Percentiles rank a stretch among this genome's conserved stretches.
Conservation (phyloP, 1,140 invertebrate genomes). For the Drosophila eugracilis region DNA sequence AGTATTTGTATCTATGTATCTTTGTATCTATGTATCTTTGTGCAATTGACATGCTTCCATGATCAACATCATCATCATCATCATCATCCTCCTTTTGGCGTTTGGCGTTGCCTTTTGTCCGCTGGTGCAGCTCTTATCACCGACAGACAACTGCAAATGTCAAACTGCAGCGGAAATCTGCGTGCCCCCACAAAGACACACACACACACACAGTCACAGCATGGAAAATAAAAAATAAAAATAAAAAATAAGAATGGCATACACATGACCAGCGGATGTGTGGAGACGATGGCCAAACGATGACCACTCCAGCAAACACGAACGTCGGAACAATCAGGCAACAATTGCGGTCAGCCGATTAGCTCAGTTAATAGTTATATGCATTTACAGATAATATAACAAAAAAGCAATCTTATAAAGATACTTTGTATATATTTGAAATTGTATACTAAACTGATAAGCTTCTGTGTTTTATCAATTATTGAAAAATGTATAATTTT, state of each 20-base stretch:
- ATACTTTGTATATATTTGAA: too few species aligned
- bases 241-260: slow-evolving; percentile 6
- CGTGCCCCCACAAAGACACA: slow-evolving; percentile 63
- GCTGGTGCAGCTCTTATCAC: slow-evolving; percentile 45
- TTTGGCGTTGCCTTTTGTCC: slow-evolving; percentile 8
- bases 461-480: too few species aligned
- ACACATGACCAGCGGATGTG: slow-evolving; percentile 43
- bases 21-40: slow-evolving; percentile 19
- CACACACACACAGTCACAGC: slow-evolving; percentile 2
- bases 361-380: background rate
- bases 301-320: slow-evolving; percentile 32
- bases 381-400: too few species aligned
- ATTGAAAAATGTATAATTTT: too few species aligned
- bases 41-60: slow-evolving; percentile 55
- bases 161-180: slow-evolving; percentile 65
- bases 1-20: background rate
- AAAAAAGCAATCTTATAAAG: too few species aligned
- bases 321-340: slow-evolving; percentile 9
- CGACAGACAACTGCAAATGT: slow-evolving; percentile 33
- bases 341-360: background rate
- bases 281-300: slow-evolving; percentile 37
- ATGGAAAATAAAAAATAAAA: slow-evolving; percentile 14
- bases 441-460: too few species aligned
- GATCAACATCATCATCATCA: slow-evolving; percentile 18
- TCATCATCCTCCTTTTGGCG: slow-evolving; percentile 8